Conservation (phyloP, 2,888 invertebrate genomes). For the Chaetoderma sp. region DNA sequence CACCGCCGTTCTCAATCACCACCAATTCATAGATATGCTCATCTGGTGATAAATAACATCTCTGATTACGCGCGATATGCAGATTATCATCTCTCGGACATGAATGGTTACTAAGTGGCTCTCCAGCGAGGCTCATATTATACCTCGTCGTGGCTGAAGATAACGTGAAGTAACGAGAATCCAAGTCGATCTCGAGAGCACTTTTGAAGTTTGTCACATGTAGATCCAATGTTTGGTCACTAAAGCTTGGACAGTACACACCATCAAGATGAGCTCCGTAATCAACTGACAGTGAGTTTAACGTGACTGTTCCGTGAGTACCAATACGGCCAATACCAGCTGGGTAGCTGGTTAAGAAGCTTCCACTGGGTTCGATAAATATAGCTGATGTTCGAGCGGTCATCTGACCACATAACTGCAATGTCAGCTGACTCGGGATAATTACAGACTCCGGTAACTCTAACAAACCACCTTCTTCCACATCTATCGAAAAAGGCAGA, state of each 20-base stretch:
- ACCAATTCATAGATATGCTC: conserved; percentile 35
- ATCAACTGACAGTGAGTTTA: conserved; percentile 35
- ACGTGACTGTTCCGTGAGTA: conserved; percentile 13
- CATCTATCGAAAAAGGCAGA: conserved; percentile 30
- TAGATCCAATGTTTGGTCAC: background rate
- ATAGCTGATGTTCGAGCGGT: conserved; percentile 33
- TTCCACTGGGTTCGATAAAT: conserved; percentile 35
- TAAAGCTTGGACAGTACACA: background rate
- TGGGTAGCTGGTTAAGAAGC: conserved; percentile 35
- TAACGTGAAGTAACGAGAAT: conserved; percentile 23
- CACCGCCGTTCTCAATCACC: conserved; percentile 42
- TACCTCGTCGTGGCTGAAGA: conserved; percentile 6
- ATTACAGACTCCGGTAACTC: conserved; percentile 41
- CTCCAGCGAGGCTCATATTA: conserved; percentile 13
- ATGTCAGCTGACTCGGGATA: conserved; percentile 32
- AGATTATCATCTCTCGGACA: conserved; percentile 24
- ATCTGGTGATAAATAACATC: conserved; percentile 38
- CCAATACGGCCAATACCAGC: conserved; percentile 20
- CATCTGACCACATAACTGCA: conserved; percentile 46
- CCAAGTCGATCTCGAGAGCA: conserved; percentile 29
- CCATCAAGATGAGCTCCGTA: conserved; percentile 34
- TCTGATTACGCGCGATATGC: conserved; percentile 34
- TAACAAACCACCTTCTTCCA: conserved; percentile 35
- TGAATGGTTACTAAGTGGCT: conserved; percentile 17
- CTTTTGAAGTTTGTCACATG: conserved; percentile 29